Base-by-base conservation (phyloP, 1,140 invertebrate genomes). In the Kradibia gibbosae region DNA sequence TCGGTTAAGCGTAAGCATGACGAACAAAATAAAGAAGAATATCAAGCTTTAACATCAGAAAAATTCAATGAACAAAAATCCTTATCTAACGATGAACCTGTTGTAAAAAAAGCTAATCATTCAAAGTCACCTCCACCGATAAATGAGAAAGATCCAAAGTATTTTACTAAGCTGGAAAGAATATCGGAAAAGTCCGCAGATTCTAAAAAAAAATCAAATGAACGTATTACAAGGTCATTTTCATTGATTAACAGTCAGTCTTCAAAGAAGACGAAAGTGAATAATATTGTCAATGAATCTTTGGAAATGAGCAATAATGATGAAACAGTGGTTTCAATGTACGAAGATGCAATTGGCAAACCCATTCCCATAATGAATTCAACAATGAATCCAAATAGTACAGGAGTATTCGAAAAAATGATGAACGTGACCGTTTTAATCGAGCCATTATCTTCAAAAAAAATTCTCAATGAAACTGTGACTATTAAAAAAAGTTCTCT, bases 281-380 rank as follows among this genome's bases (percentile, higher is more conserved):
- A 82, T 55, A 82, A 87, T 42, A 36, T 84, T n/a, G 78, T 86
- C 0, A 84, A 88, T 28, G 84, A 88, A 28, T 85, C 85, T 11
- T 53, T 85, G 17, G 82, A 87, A 20, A 80, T 67, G 0, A 79
- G 81, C 13, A 82, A 36, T 39, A 31, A 11, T 15, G 84, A 87
- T 57, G 84, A 87, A 0, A 84, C 86, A 3, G 83, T 88, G 3
- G 71, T 78, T 17, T 91, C 90, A 3, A 78, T 91, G 70, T 92
- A 92, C 25, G 90, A 91, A 60, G 91, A 92, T 83, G 91, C 90
- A 0, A 83, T 90, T 50, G 86, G 85, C 17, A 91, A 89, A 79
- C 83, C 84, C 17, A 81, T 85, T 36, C 89, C 87, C n/a, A 87
- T 90, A 10, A 84, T 90, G 85, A 90, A 89, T 85, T 91, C 91